Base-by-base conservation (phyloP, 1,140 invertebrate genomes). In the Drosophila santomea region DNA sequence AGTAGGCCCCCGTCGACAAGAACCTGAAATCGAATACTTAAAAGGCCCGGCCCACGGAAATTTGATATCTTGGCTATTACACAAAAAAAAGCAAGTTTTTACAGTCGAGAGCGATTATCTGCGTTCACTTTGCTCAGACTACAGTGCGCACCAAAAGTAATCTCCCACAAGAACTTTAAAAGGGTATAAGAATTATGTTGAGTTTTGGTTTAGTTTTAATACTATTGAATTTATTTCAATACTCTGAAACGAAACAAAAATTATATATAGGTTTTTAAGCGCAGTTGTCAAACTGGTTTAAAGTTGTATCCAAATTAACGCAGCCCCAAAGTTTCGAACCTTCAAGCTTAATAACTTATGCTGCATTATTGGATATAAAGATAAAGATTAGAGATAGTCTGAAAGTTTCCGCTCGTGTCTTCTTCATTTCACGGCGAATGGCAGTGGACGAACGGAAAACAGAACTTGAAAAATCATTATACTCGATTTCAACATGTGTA, bases 391-490 rank as follows among this genome's bases (percentile, higher is more conserved):
- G 14, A 48, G n/a, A 61, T 57, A 61, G n/a, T 28, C 17, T 4
- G 17, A 35, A 25, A 38, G 14, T 58, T 23, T 11, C 28, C 3
- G 35, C n/a, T 51, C 12, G 11, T 14, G 17, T 56, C 6, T 8
- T 17, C 23, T n/a, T 20, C 23, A 23, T 6, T 20, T 39, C 10
- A 61, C 12, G 10, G 14, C 3, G 11, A 28, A 44, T 43, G 36
- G 3, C 36, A 50, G 8, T 17, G 38, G n/a, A 28, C 28, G n/a
- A 44, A 10, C 47, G 36, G 41, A 38, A 57, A 44, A 66, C 28
- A 43, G 8, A 28, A 38, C 45, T 68, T 68, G 64, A 66, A 68
- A 68, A 68, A 68, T 68, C 71, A 80, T 67, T 68, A 68, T 68
- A 43, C 60, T 14, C 47, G 60, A 64, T 68, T 68, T 52, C 11